Base-by-base conservation (phyloP, 2,888 invertebrate genomes). In the Eupithecia tripunctaria region DNA sequence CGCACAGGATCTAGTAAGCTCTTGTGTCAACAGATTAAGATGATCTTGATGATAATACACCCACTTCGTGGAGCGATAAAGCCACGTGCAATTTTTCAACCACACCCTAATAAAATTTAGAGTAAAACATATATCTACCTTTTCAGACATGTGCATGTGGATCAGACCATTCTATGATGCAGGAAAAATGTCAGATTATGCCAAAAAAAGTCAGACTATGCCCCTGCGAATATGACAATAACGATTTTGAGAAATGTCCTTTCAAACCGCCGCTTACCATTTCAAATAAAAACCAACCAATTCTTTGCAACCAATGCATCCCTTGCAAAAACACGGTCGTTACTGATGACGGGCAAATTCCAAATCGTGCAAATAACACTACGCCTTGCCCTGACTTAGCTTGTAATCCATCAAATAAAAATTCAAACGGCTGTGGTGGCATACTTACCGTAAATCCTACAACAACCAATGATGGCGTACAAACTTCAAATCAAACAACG, bases 191-290 rank as follows among this genome's bases (percentile, higher is more conserved):
- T 21, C 25, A 25, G 56, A 56, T 25, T 56, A 14, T 25, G 2
- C 62, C 21, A 21, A 72, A 72, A 43, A 64, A 27, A 32, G 60
- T 15, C 27, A 51, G 27, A 67, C 47, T 59, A 18, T 73, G 68
- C 25, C 62, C 66, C 14, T 74, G 73, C 67, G 3, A 32, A n/a
- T n/a, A 10, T 63, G 1, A 21, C 1, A 1, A n/a, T n/a, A 36
- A 2, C 12, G 36, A n/a, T 12, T 56, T 14, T 25, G 12, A 14
- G 14, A 56, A 25, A 56, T 56, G 56, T 14, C 56, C 56, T 5
- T 56, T 56, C 1, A 12, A 56, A 56, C 56, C 56, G 25, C 12
- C 21, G 56, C 12, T n/a, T 25, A 25, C 21, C 25, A 56, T 21
- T 25, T 14, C 56, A 56, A 21, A 25, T 56, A 3, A 56, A 14